phyloP scores from a whole-genome alignment of 2,113 vertebrate genomes.

The Phodopus roborovskii region DNA sequence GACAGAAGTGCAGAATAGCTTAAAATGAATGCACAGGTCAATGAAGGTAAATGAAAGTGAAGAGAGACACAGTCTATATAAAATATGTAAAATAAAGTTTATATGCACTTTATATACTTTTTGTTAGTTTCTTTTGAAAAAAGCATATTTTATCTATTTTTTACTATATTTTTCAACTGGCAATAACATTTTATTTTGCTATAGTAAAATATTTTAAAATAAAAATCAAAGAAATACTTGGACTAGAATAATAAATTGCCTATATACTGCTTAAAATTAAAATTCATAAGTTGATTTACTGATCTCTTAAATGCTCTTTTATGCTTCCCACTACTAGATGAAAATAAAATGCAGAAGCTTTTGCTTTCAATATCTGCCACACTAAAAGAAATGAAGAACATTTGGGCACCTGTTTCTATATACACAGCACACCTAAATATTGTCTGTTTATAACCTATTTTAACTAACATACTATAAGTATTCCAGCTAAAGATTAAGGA shows the following conservation, averaged over 20 bases:
- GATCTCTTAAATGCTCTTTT: background rate
- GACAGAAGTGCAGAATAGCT: conserved; percentile 59
- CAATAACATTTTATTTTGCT: too few relatives aligned
- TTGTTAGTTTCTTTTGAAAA: conserved; percentile 41
- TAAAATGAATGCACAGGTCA: conserved; percentile 77
- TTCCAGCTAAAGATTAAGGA: background rate
- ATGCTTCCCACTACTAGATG: background rate
- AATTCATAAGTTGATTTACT: conserved; percentile 19
- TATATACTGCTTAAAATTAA: conserved; percentile 18
- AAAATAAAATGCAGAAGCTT: background rate
- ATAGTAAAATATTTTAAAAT: too few relatives aligned
- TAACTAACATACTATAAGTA: background rate
- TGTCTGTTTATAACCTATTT: background rate
- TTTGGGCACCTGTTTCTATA: fast-evolving
- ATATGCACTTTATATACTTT: conserved; percentile 47
- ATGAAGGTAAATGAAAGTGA: conserved; percentile 78
- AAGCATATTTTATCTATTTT: background rate
- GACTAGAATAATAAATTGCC: too few relatives aligned
- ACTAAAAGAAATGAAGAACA: background rate
- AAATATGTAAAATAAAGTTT: conserved; percentile 68
- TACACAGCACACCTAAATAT: background rate
- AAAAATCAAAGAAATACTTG: too few relatives aligned
- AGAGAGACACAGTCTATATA: conserved; percentile 68
- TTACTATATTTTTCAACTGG: too few relatives aligned
- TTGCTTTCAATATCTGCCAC: background rate